These are phyloP conservation scores for Mellivora capensis DNA, from an alignment of 2,113 vertebrate species.

Conservation along the genomic window DNA sequence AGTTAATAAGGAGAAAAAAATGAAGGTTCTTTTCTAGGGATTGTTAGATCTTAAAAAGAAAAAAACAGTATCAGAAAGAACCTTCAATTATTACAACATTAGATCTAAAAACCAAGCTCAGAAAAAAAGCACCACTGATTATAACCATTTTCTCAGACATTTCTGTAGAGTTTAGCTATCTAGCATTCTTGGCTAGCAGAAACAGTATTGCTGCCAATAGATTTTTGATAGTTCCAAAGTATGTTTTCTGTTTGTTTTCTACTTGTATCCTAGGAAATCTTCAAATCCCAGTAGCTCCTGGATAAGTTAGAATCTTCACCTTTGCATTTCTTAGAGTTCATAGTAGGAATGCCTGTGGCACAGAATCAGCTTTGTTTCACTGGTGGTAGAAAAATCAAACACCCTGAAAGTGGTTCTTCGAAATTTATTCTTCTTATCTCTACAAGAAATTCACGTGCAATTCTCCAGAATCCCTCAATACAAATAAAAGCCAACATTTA, in stretches of 20 bases:
- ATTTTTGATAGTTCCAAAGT: slow-evolving; percentile 13
- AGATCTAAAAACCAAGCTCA: neutral
- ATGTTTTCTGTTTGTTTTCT: slow-evolving; percentile 59
- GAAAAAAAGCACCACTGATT: neutral
- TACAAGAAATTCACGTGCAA: slow-evolving; percentile 6
- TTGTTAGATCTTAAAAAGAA: neutral
- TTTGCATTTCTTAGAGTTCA: neutral
- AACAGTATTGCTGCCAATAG: neutral
- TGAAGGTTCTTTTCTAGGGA: neutral
- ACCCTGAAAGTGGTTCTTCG: neutral
- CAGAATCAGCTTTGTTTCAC: slow-evolving; percentile 11
- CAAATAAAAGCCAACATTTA: neutral
- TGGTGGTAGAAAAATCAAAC: neutral
- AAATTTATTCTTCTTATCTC: neutral
- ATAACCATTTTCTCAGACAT: neutral
- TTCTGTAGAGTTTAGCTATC: neutral
- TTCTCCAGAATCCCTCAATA: neutral
- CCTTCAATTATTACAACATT: neutral
- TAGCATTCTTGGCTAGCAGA: slow-evolving; percentile 38
- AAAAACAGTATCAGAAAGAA: neutral
- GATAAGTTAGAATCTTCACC: slow-evolving; percentile 9
- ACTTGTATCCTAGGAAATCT: slow-evolving; percentile 52
- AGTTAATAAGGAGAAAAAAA: neutral
- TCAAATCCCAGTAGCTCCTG: neutral
- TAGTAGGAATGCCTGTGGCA: neutral